Evolutionary conservation across 2,888 invertebrate genomes (phyloP).

Genomic region (Thereva unica): DNA sequence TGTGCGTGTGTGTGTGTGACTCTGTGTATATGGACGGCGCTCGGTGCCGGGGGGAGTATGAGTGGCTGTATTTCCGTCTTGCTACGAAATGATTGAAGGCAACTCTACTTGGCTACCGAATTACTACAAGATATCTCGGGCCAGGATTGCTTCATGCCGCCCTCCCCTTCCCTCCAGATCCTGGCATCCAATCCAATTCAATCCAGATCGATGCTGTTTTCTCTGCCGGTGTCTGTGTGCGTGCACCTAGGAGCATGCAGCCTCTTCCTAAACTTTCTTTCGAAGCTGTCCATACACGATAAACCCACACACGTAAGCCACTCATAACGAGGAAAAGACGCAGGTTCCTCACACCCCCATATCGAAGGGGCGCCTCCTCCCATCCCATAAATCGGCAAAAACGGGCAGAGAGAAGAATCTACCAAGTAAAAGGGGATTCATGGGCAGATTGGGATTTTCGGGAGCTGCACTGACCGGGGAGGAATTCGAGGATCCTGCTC

Average conservation of each 20-base stretch:
- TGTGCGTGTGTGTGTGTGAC: no score
- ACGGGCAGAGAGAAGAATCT: slow-evolving; percentile 23
- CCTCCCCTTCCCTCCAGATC: not conserved
- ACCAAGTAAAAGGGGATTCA: slow-evolving; percentile 24
- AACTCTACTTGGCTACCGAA: slow-evolving; percentile 27
- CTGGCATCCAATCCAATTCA: slow-evolving; percentile 31
- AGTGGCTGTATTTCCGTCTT: slow-evolving; percentile 14
- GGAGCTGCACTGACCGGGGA: slow-evolving; percentile 18
- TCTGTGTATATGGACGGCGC: no score
- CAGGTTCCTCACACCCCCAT: slow-evolving; percentile 5
- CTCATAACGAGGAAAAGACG: slow-evolving; percentile 19
- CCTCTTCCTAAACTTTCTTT: slow-evolving; percentile 17
- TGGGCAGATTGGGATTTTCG: slow-evolving; percentile 31
- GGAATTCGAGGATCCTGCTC: slow-evolving; percentile 22
- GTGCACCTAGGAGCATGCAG: slow-evolving; percentile 16
- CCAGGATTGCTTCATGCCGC: not conserved
- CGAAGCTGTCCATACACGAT: slow-evolving; percentile 6
- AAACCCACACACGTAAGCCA: slow-evolving; percentile 2
- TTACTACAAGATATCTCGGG: slow-evolving; percentile 1
- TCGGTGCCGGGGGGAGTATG: not conserved
- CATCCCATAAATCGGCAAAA: not conserved
- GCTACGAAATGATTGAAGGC: slow-evolving; percentile 32
- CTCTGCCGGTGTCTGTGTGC: slow-evolving; percentile 22
- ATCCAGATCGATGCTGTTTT: slow-evolving; percentile 29
- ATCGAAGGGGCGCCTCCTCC: not conserved